Base-by-base conservation (phyloP, 1,140 invertebrate genomes). In the Platorchestia sp. region DNA sequence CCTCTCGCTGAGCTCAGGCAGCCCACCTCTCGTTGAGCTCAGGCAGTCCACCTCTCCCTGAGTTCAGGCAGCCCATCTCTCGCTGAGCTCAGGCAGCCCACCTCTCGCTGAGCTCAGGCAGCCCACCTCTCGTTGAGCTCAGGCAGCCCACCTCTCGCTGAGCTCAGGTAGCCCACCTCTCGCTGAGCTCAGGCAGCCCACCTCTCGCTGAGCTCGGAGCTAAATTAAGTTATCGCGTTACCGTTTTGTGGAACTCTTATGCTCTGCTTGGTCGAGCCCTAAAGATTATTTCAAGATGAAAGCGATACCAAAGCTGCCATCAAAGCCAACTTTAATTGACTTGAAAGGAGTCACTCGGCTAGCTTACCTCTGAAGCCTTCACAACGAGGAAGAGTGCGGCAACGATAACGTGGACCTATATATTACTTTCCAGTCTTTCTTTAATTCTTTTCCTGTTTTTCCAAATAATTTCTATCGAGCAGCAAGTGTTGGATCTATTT, bases 281-380 rank as follows among this genome's bases (percentile, higher is more conserved):
- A 90, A 90, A 90, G 87, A 90, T 90, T 90, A 90, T 90, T 42
- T 90, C 42, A 90, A 90, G 87, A 90, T 42, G 41, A 42, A 90
- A 90, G 87, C 41, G 44, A 90, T 43, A 41, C 44, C 87, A 90
- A 90, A 90, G 87, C 87, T 90, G 87, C 87, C 87, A 90, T 90
- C 87, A 90, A 90, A 90, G 87, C 19, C 22, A 90, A 90, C 87
- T 90, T 90, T 90, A 90, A 90, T 90, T 90, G 87, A 90, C 19
- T 90, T 90, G 87, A 90, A 90, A 90, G 44, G 27, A 90, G 87
- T 90, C 41, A 45, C 41, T 90, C 42, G 87, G 41, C 87, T 42
- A 90, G 87, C 41, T 41, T 3, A 14, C 87, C 41, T 90, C 44
- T 19, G 87, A 75, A 10, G 10, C 59, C 27, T 75, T 75, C 1